Evolutionary conservation across 2,888 invertebrate genomes (phyloP).

Genomic region (Aphodius sticticus): DNA sequence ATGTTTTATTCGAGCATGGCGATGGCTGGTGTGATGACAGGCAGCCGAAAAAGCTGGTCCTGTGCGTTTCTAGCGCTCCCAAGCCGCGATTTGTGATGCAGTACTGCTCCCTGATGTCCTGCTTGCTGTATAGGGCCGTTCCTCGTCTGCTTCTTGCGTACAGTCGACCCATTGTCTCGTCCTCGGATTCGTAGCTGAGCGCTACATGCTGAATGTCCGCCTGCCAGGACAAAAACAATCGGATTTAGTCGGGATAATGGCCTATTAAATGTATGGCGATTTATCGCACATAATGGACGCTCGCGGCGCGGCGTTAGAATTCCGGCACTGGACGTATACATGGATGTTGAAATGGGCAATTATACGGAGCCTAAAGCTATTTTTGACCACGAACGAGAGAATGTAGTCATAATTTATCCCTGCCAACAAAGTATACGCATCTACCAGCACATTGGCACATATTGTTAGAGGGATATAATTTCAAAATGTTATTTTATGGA

Average conservation of each 20-base stretch:
- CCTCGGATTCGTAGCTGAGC: conserved; percentile 82
- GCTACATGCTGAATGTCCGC: conserved; percentile 75
- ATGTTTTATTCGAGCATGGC: conserved; percentile 70
- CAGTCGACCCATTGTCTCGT: conserved; percentile 78
- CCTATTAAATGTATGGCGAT: conserved; percentile 9
- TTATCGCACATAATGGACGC: not conserved
- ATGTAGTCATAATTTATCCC: not conserved
- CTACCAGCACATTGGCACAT: no score
- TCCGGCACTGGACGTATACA: not conserved
- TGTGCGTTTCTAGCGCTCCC: conserved; percentile 76
- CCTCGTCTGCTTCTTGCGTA: conserved; percentile 66
- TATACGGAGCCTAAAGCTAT: not conserved
- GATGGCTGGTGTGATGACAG: conserved; percentile 79
- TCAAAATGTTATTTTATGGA: no score
- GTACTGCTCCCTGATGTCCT: conserved; percentile 93
- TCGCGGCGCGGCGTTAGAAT: not conserved
- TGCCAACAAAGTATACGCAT: no score
- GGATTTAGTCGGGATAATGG: conserved; percentile 6
- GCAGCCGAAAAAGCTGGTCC: conserved; percentile 82
- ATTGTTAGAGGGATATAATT: no score
- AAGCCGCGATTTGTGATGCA: conserved; percentile 92
- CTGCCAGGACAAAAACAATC: conserved; percentile 56
- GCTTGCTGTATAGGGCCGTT: conserved; percentile 79
- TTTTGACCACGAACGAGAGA: not conserved
- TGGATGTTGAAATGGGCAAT: not conserved